These are phyloP conservation scores for Leptodactylus fallax DNA, from an alignment of 2,797 vertebrate genomes.

Conservation along the genomic window DNA sequence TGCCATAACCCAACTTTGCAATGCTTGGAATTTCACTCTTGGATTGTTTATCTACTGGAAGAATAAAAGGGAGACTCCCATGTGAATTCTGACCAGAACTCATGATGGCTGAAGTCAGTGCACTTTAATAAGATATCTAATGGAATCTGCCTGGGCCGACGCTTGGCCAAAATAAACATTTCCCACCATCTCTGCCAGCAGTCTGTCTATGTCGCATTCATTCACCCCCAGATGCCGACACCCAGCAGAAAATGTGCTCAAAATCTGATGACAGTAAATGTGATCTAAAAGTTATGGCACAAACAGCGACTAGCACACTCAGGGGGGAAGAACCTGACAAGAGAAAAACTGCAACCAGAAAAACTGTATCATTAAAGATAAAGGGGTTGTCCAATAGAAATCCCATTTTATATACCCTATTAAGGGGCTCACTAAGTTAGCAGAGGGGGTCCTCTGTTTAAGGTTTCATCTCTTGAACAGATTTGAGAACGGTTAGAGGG, in stretches of 20 bases:
- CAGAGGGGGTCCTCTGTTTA: too few species aligned
- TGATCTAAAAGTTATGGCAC: neutral
- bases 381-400: too few species aligned
- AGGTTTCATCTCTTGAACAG: too few species aligned
- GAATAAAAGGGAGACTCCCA: neutral
- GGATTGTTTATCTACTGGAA: neutral
- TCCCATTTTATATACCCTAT: too few species aligned
- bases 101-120: neutral
- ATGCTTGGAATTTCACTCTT: neutral
- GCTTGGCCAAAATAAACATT: neutral
- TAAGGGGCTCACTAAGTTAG: too few species aligned
- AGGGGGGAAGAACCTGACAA: too few species aligned
- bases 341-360: too few species aligned
- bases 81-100: neutral
- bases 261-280: neutral
- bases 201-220: neutral
- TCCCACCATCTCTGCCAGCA: neutral
- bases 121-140: neutral
- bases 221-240: neutral
- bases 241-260: neutral
- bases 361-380: too few species aligned
- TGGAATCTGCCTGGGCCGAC: neutral
- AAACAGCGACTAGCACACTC: too few species aligned
- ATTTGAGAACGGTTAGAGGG: too few species aligned
- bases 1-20: neutral